A percentile compares a stretch with the other conserved stretches of the same genome.
phyloP scores from a whole-genome alignment of 2,113 vertebrate genomes.

The Diadophis punctatus region DNA sequence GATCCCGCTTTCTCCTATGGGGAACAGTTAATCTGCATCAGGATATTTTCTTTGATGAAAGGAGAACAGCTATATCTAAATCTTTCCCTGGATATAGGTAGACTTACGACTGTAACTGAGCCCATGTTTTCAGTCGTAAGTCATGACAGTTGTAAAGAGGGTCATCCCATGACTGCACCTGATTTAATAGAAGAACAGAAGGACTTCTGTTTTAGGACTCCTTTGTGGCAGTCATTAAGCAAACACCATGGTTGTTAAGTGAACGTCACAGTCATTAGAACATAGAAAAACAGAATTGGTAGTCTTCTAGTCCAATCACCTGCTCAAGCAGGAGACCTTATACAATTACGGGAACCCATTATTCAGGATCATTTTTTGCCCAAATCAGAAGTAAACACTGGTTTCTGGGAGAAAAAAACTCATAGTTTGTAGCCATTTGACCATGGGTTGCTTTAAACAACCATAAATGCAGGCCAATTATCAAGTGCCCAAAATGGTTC shows the following conservation, averaged over 20 bases:
- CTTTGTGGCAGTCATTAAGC: background rate
- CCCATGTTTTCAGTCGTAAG: background rate
- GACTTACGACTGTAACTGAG: background rate
- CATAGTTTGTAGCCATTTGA: background rate
- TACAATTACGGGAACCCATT: background rate
- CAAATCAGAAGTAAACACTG: background rate
- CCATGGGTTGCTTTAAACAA: background rate
- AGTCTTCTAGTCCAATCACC: background rate
- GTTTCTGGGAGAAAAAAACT: background rate
- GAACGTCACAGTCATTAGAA: background rate
- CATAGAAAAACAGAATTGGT: background rate
- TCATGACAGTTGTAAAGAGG: background rate
- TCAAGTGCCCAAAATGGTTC: background rate
- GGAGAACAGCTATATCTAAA: background rate
- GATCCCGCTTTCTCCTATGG: background rate
- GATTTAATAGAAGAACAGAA: background rate
- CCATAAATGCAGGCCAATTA: background rate
- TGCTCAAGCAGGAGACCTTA: background rate
- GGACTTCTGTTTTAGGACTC: background rate
- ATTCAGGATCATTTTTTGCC: background rate
- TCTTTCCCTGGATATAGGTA: background rate
- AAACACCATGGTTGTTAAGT: background rate
- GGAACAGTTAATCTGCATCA: background rate
- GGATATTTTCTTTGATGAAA: background rate
- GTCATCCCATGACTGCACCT: background rate